Conservation (phyloP, 2,113 vertebrate genomes). For the Emydura subglobosa region DNA sequence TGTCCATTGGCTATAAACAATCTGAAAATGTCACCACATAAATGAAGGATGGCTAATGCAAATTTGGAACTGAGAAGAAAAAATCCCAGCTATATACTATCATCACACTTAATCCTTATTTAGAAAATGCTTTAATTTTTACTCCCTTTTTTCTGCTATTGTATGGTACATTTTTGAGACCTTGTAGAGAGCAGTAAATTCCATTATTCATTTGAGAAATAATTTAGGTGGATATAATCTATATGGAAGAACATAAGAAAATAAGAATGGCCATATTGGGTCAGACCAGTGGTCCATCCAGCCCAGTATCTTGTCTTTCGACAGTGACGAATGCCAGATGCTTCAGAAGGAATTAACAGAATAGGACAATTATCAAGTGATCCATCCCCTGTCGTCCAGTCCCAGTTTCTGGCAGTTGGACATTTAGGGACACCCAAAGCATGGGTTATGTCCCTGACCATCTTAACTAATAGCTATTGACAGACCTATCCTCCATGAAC, state of each 20-base stretch:
- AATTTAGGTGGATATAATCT: neutral
- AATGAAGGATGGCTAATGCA: neutral
- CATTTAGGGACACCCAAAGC: neutral
- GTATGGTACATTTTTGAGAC: neutral
- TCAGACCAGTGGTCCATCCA: neutral
- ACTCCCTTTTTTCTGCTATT: neutral
- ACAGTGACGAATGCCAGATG: neutral
- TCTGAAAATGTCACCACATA: constrained; percentile 45
- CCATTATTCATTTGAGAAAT: neutral
- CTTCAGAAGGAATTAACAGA: neutral
- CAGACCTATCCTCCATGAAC: neutral
- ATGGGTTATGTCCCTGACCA: neutral
- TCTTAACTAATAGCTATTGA: neutral
- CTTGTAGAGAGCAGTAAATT: neutral
- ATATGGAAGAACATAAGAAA: neutral
- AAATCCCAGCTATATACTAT: neutral
- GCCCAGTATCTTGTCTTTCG: neutral
- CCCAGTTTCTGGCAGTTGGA: neutral
- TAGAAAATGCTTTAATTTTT: neutral
- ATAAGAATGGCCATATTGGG: neutral
- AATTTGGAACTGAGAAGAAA: constrained; percentile 10
- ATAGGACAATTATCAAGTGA: neutral
- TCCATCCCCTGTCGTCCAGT: neutral
- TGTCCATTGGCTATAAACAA: constrained; percentile 75
- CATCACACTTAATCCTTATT: neutral